Base-by-base conservation (phyloP, 2,888 invertebrate genomes). In the Phalera bucephala region DNA sequence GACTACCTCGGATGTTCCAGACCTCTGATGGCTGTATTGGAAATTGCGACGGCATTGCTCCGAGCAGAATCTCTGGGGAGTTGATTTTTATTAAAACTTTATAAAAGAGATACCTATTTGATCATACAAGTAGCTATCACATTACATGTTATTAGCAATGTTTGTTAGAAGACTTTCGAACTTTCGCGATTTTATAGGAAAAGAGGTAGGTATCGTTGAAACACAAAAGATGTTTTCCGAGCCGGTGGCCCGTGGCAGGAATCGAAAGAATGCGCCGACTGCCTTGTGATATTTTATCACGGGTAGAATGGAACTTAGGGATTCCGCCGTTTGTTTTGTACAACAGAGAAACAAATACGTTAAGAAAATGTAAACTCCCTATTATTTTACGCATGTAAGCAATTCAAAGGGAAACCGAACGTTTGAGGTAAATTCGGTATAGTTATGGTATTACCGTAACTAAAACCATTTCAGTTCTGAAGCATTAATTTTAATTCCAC, bases 11-110 rank as follows among this genome's bases (percentile, higher is more conserved):
- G 71, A 74, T 80, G 67, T 69, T 69, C 60, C 66, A 72, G 71
- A 75, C 69, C 71, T 64, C 66, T 59, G 77, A 84, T 86, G 74
- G 80, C 75, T 85, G 80, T 86, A 80, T 85, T 79, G 80, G 83
- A 77, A 85, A 85, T 84, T 87, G 82, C 78, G 68, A 66, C 67
- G 63, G 53, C 55, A 55, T 52, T 59, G 60, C 58, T 42, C 44
- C 49, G 52, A 53, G 46, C 61, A 53, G 71, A 76, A 78, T 75
- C 81, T 70, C 60, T 39, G 42, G 70, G 59, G 79, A 79, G 69
- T 68, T 64, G 70, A 72, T 80, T 83, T 80, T 83, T 84, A 83
- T 80, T 81, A 81, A 82, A 82, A 79, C 69, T 75, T 72, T 68
- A 64, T 66, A 65, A 56, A 60, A 55, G 49, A 51, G 52, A 52